Evolutionary conservation across 2,797 vertebrate genomes (phyloP).

Genomic region (Smutsia gigantea): DNA sequence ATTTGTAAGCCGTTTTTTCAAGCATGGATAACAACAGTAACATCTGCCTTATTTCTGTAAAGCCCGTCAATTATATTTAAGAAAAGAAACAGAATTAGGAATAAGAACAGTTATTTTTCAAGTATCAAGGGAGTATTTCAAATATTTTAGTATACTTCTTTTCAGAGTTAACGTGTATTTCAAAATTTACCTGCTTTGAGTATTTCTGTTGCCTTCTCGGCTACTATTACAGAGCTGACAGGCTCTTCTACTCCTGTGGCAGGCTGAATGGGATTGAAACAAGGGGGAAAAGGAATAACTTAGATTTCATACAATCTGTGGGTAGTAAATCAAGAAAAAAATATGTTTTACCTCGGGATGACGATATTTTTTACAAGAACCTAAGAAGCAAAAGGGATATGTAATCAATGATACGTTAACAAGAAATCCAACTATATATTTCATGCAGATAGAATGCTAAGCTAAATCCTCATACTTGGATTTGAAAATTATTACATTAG

Average conservation of each 20-base stretch:
- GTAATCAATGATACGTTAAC: constrained; percentile 26
- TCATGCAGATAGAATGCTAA: constrained; percentile 29
- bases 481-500: constrained; percentile 15
- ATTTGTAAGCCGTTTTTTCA: too few species aligned
- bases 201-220: background rate
- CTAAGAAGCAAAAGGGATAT: constrained; percentile 71
- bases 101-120: too few species aligned
- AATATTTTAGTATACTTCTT: too few species aligned
- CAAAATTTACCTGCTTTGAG: too few species aligned
- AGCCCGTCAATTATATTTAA: too few species aligned
- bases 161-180: too few species aligned
- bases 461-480: background rate
- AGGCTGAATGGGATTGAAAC: constrained; percentile 59
- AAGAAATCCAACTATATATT: background rate
- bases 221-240: constrained; percentile 36
- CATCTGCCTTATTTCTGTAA: too few species aligned
- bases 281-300: constrained; percentile 46
- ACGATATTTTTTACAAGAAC: constrained; percentile 59
- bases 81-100: too few species aligned
- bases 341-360: constrained; percentile 69
- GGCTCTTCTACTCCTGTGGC: constrained; percentile 49
- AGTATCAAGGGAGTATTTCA: too few species aligned
- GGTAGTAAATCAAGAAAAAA: constrained; percentile 59
- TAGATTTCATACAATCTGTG: background rate
- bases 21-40: too few species aligned